Evolutionary conservation across 2,888 invertebrate species (phyloP).

Genomic region (Electrophaes corylata): DNA sequence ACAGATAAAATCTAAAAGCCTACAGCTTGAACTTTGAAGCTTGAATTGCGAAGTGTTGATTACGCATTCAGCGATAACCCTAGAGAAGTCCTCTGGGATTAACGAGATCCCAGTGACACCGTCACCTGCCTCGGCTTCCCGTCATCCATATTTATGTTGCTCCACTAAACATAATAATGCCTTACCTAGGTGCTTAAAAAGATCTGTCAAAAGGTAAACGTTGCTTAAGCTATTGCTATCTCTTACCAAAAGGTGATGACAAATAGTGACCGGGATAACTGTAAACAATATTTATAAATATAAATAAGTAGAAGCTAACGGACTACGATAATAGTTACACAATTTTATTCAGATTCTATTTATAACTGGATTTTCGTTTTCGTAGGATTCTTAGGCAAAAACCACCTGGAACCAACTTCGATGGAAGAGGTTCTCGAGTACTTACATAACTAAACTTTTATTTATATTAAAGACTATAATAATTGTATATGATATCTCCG

Average conservation of each 20-base stretch:
- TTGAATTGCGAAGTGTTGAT: conserved; percentile 11
- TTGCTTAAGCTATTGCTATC: too few relatives aligned
- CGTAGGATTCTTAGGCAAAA: not conserved
- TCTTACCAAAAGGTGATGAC: too few relatives aligned
- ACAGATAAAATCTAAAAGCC: conserved; percentile 10
- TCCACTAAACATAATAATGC: conserved; percentile 47
- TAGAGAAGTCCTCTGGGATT: conserved; percentile 44
- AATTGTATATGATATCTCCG: too few relatives aligned
- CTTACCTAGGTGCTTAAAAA: too few relatives aligned
- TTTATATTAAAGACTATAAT: too few relatives aligned
- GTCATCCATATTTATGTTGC: conserved; percentile 54
- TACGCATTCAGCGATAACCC: conserved; percentile 31
- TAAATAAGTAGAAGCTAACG: too few relatives aligned
- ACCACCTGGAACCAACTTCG: too few relatives aligned
- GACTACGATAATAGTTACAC: conserved; percentile 7
- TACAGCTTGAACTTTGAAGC: not conserved
- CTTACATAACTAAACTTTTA: too few relatives aligned
- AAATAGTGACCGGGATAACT: too few relatives aligned
- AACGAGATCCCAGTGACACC: conserved; percentile 48
- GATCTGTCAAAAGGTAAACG: too few relatives aligned
- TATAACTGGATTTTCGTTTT: not conserved
- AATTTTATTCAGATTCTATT: conserved; percentile 14
- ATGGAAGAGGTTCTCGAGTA: too few relatives aligned
- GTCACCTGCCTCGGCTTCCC: conserved; percentile 39
- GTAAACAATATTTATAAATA: too few relatives aligned